Base-by-base conservation (phyloP, 1,140 invertebrate genomes). In the Mercenaria mercenaria region DNA sequence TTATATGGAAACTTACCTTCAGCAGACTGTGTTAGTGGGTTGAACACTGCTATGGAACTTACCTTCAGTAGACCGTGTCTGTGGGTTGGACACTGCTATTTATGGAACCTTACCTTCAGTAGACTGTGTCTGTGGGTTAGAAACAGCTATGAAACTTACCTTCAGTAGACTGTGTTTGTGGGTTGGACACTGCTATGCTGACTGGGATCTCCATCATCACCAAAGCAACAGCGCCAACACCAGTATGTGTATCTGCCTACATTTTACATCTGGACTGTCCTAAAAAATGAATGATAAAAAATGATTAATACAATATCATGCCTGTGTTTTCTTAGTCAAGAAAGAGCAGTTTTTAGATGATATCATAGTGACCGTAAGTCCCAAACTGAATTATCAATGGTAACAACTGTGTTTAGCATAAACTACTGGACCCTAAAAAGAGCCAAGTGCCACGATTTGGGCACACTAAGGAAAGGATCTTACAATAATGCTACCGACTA, bases 161-260 rank as follows among this genome's bases (percentile, higher is more conserved):
- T 41, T 76, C 72, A 43, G 72, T 23, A 50, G 72, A 13, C 4
- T 50, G 72, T 29, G 72, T 20, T 29, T 43, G 72, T 43, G 72
- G 39, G 72, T 76, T 76, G 72, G 72, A 76, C 72, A 76, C 72
- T 76, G 72, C 72, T 76, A 76, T 47, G 72, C 41, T 76, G 72
- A 76, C 72, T 76, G 72, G 72, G 41, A 76, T 76, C 39, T 76
- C 72, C 72, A 76, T 76, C n/a, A 41, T 76, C 72, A 76, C 72
- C 72, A 76, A 41, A 41, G 41, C 72, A 76, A 76, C 72, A 29
- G 72, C 13, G 39, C 72, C 72, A 76, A 76, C 72, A 50, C 72
- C 41, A 76, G 26, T 41, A 41, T 76, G n/a, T 41, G 2, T 50
- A 0, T 43, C 3, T 29, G 39, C 26, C 41, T 76, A 76, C 72